A percentile compares a stretch with the other conserved stretches of the same genome.
Evolutionary conservation across 53 echinoderm and acorn worm species (phyloP).

Genomic region (Apostichopus leukothele): DNA sequence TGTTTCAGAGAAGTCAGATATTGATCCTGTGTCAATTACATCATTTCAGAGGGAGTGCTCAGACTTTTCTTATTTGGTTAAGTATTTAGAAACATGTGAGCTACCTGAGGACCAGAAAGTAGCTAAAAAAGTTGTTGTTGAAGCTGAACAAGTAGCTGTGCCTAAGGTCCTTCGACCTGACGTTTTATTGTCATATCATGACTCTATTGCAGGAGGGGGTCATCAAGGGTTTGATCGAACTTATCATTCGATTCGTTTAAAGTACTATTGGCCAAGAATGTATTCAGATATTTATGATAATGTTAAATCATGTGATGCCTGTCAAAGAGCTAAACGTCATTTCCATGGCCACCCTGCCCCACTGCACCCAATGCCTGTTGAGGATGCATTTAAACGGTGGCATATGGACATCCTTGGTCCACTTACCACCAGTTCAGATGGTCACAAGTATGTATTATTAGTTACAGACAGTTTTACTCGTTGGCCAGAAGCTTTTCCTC

Average conservation of each 20-base stretch:
- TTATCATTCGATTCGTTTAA: too few species aligned
- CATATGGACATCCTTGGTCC: background rate
- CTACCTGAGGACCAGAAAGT: too few species aligned
- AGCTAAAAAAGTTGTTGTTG: too few species aligned
- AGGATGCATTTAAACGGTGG: background rate
- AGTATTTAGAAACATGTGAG: too few species aligned
- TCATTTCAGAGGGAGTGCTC: too few species aligned
- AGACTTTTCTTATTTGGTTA: too few species aligned
- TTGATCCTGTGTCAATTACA: too few species aligned
- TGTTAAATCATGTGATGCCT: background rate
- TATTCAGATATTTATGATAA: too few species aligned
- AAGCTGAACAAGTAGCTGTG: conserved; percentile 5
- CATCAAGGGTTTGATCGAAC: background rate
- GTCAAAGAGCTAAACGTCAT: background rate
- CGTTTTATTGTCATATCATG: background rate
- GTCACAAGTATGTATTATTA: background rate
- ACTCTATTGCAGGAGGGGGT: background rate
- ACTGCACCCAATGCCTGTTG: background rate
- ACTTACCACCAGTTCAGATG: background rate
- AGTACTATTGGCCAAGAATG: too few species aligned
- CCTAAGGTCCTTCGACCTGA: conserved; percentile 8
- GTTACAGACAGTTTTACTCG: background rate
- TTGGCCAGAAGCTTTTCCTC: background rate
- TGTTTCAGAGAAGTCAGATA: too few species aligned
- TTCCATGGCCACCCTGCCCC: background rate